Evolutionary conservation across 2,888 invertebrate genomes (phyloP).

Genomic region (Galeopsomyia nigrocyanea): DNA sequence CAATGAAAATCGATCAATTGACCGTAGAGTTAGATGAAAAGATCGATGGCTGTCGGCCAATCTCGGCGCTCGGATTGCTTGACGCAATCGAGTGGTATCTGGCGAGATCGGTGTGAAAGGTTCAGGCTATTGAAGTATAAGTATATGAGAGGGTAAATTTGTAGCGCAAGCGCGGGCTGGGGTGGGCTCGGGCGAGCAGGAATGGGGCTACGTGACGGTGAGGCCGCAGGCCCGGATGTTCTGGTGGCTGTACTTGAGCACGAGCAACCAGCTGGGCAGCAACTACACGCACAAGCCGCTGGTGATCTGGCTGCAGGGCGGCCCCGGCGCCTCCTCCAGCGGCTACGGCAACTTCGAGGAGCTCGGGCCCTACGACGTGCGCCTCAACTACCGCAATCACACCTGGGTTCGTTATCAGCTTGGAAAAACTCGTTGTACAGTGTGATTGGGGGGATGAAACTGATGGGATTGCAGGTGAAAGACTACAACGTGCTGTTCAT

Average conservation of each 20-base stretch:
- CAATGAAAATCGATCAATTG: background rate
- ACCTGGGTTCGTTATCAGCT: conserved; percentile 77
- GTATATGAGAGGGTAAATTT: no score
- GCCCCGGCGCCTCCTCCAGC: conserved; percentile 85
- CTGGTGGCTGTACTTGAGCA: conserved; percentile 84
- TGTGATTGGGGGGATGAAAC: no score
- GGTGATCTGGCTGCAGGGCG: conserved; percentile 91
- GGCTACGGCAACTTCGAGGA: conserved; percentile 91
- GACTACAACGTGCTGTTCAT: conserved; percentile 88
- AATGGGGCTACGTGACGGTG: conserved; percentile 82
- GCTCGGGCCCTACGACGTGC: conserved; percentile 80
- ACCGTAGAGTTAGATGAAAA: background rate
- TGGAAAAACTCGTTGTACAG: background rate
- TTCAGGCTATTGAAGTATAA: no score
- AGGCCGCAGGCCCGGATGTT: conserved; percentile 85
- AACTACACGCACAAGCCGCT: conserved; percentile 76
- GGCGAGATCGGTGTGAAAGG: no score
- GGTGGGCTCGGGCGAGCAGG: conserved; percentile 77
- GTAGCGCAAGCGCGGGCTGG: conserved; percentile 54
- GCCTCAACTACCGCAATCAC: conserved; percentile 77
- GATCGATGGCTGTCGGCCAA: no score
- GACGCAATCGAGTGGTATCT: no score
- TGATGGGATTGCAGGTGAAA: conserved; percentile 72
- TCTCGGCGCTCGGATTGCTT: no score
- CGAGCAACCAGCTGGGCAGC: background rate